Evolutionary conservation across 1,140 invertebrate genomes (phyloP).

Genomic region (Drosophila bipectinata): DNA sequence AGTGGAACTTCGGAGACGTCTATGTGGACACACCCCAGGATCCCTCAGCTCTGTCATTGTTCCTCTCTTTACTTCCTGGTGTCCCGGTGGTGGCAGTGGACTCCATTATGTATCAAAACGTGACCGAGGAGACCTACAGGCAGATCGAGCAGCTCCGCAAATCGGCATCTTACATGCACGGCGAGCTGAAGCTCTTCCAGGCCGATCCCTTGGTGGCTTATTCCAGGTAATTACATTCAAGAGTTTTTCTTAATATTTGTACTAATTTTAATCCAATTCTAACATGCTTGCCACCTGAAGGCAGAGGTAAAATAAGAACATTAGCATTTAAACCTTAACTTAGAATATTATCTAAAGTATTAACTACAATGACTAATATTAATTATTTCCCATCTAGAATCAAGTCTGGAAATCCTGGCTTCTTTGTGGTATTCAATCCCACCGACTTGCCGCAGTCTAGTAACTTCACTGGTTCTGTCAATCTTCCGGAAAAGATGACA

Average conservation of each 20-base stretch:
- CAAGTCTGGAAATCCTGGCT: slow-evolving; percentile 89
- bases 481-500: slow-evolving; percentile 86
- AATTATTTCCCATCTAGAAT: slow-evolving; percentile 83
- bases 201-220: slow-evolving; percentile 86
- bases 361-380: not conserved
- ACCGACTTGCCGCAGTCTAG: slow-evolving; percentile 82
- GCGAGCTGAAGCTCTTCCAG: slow-evolving; percentile 84
- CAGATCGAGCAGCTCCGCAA: slow-evolving; percentile 84
- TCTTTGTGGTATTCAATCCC: slow-evolving; percentile 88
- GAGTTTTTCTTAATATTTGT: not conserved
- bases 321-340: not conserved
- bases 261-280: slow-evolving; percentile 3
- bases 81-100: slow-evolving; percentile 88
- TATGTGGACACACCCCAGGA: slow-evolving; percentile 47
- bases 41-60: slow-evolving; percentile 85
- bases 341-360: too few species aligned
- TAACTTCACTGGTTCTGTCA: slow-evolving; percentile 84
- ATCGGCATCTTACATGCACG: slow-evolving; percentile 86
- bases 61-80: slow-evolving; percentile 90
- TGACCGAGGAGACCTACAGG: slow-evolving; percentile 54
- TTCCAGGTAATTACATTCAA: slow-evolving; percentile 85
- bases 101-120: slow-evolving; percentile 83
- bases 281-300: slow-evolving; percentile 50
- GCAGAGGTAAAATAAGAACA: slow-evolving; percentile 42
- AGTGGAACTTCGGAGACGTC: slow-evolving; percentile 73